These are phyloP conservation scores for Rhopalosiphum maidis DNA, from an alignment of 1,140 invertebrate species.

Conservation along the genomic window DNA sequence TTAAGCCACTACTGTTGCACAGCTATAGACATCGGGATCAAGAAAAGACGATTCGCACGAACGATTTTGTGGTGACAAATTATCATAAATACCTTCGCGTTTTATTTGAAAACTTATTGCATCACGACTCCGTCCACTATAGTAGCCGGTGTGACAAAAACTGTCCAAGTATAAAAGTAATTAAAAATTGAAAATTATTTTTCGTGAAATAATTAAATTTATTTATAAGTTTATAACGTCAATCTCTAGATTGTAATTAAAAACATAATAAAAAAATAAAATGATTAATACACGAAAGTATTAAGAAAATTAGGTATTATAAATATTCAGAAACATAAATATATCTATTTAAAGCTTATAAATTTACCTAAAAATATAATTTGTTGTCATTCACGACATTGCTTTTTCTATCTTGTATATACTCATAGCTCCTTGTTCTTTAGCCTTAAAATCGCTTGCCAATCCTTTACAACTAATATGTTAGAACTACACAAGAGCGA, in stretches of 20 bases:
- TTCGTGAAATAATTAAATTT: neutral
- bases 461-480: neutral
- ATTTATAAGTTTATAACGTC: neutral
- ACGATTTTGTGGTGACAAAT: conserved; percentile 14
- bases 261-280: neutral
- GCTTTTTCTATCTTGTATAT: neutral
- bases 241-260: neutral
- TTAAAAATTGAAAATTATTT: conserved; percentile 10
- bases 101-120: neutral
- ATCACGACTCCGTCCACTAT: neutral
- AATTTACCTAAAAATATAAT: neutral
- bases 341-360: neutral
- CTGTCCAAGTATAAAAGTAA: conserved; percentile 12
- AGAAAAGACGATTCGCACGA: conserved; percentile 14
- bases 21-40: neutral
- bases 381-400: neutral
- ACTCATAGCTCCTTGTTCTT: neutral
- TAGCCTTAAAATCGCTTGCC: neutral
- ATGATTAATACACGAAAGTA: neutral
- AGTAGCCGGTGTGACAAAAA: neutral
- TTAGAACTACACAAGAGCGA: neutral
- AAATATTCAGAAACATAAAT: neutral
- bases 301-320: neutral
- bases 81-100: neutral
- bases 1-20: neutral